phyloP scores from a whole-genome alignment of 2,797 vertebrate genomes.

The Phoxinus dragarum region DNA sequence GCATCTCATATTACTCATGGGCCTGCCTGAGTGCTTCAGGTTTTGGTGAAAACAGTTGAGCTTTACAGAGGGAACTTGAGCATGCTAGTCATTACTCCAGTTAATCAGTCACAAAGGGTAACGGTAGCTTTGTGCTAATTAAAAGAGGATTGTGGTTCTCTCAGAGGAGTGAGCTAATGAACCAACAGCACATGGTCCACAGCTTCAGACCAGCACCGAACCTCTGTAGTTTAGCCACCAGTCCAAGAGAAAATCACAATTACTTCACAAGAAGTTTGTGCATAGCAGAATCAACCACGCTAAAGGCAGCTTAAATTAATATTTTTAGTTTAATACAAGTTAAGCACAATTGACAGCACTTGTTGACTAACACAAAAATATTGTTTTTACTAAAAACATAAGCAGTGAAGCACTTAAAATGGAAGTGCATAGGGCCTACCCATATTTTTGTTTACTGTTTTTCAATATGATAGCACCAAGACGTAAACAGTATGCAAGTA shows the following conservation, averaged over 20 bases:
- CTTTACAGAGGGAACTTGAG: constrained; percentile 30
- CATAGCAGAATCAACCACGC: background rate
- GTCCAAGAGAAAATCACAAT: background rate
- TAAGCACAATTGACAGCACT: background rate
- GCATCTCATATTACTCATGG: constrained; percentile 27
- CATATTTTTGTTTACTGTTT: background rate
- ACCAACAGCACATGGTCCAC: constrained; percentile 5
- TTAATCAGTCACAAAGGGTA: constrained; percentile 42
- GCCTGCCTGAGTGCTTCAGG: constrained; percentile 8
- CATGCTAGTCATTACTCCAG: constrained; percentile 31
- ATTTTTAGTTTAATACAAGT: background rate
- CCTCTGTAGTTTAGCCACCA: background rate
- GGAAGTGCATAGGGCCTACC: background rate
- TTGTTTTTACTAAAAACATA: background rate
- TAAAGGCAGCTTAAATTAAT: background rate
- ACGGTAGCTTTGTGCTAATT: constrained; percentile 55
- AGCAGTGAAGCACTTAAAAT: background rate
- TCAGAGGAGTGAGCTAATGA: constrained; percentile 57
- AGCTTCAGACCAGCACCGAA: background rate
- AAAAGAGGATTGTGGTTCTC: constrained; percentile 58
- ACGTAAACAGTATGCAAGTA: no score
- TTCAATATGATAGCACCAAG: no score
- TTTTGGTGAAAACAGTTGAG: constrained; percentile 16
- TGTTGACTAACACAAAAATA: background rate
- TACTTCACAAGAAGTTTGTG: background rate